These are phyloP conservation scores for Buceros bicornis DNA, from an alignment of 2,797 vertebrate species.

Conservation along the genomic window DNA sequence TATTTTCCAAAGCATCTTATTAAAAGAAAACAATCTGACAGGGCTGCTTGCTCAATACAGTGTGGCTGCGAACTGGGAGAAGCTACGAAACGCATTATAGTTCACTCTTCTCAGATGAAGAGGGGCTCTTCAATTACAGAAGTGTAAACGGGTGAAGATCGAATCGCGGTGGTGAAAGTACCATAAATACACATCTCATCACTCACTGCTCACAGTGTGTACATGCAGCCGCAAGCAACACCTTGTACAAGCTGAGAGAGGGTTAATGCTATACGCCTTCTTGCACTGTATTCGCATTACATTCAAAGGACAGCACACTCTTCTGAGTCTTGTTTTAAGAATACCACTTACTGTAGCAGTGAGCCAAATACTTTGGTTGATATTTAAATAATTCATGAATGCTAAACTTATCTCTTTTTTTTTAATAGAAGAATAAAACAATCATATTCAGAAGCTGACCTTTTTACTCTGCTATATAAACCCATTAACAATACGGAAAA, in stretches of 20 bases:
- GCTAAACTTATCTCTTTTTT: constrained; percentile 54
- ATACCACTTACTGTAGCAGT: not conserved
- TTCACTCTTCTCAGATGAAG: constrained; percentile 49
- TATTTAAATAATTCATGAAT: constrained; percentile 75
- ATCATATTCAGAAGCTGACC: constrained; percentile 77
- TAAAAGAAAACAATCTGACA: constrained; percentile 20
- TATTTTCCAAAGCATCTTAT: constrained; percentile 52
- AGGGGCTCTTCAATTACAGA: constrained; percentile 63
- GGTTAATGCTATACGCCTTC: not conserved
- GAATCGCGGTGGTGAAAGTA: not conserved
- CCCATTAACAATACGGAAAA: constrained; percentile 79
- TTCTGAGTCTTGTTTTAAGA: constrained; percentile 54
- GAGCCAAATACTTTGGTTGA: constrained; percentile 63
- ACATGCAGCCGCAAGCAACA: not conserved
- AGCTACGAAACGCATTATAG: constrained; percentile 19
- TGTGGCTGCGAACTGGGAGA: constrained; percentile 8
- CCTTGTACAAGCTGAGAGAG: not conserved
- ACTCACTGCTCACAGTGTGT: not conserved
- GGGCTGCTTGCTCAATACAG: constrained; percentile 26
- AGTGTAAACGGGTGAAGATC: constrained; percentile 42
- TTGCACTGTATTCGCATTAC: not conserved
- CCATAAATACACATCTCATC: constrained; percentile 8
- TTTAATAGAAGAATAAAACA: constrained; percentile 75
- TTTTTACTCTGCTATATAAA: constrained; percentile 74
- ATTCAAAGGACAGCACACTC: not conserved